These are phyloP conservation scores for Phyllotis vaccarum DNA, from an alignment of 2,797 vertebrate species.

Conservation along the genomic window DNA sequence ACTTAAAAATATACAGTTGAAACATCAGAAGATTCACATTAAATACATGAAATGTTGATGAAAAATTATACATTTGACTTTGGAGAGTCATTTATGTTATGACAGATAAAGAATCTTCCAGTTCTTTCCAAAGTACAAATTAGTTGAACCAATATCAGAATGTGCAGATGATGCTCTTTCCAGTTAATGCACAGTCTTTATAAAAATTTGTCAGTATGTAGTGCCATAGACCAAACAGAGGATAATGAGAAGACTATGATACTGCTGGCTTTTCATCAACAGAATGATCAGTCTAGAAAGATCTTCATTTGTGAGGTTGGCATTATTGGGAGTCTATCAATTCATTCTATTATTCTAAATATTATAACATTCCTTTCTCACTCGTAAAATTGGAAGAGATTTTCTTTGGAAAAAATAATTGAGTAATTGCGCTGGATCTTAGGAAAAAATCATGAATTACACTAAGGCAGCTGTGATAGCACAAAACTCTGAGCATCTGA, in stretches of 20 bases:
- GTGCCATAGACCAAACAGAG: slow-evolving; percentile 21
- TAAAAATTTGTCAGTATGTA: neutral
- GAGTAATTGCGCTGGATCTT: slow-evolving; percentile 70
- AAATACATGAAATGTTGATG: slow-evolving; percentile 18
- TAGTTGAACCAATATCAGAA: slow-evolving; percentile 28
- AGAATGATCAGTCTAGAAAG: slow-evolving; percentile 50
- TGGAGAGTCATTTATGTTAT: neutral
- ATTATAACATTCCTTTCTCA: slow-evolving; percentile 73
- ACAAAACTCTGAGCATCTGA: slow-evolving; percentile 57
- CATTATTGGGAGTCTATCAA: slow-evolving; percentile 57
- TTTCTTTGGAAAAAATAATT: slow-evolving; percentile 73
- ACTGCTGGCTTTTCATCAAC: slow-evolving; percentile 13
- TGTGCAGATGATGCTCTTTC: neutral
- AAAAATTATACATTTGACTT: slow-evolving; percentile 40
- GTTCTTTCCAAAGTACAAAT: slow-evolving; percentile 10
- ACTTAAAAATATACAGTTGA: slow-evolving; percentile 13
- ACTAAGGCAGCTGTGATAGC: slow-evolving; percentile 55
- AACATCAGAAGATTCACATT: slow-evolving; percentile 17
- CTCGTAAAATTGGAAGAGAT: slow-evolving; percentile 71
- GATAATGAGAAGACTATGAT: slow-evolving; percentile 1
- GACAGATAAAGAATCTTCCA: neutral
- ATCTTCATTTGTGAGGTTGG: slow-evolving; percentile 42
- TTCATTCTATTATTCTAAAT: slow-evolving; percentile 72
- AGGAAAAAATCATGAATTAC: slow-evolving; percentile 62
- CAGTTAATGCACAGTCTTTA: slow-evolving; percentile 26